Base-by-base conservation (phyloP, 2,113 vertebrate genomes). In the Alethe diademata region DNA sequence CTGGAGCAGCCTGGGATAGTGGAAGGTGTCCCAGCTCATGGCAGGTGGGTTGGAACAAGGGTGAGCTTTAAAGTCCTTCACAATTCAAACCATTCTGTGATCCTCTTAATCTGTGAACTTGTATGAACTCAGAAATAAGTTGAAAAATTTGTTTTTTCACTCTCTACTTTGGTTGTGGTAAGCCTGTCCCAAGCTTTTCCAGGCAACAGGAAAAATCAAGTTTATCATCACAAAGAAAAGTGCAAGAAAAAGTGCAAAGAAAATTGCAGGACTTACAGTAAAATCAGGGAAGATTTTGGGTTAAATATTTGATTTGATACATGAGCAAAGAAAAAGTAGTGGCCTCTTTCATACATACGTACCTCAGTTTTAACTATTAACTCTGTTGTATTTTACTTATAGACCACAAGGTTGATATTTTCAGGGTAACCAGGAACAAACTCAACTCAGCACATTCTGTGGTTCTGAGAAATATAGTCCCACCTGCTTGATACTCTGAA, bases 311-410 rank as follows among this genome's bases (percentile, higher is more conserved):
- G 7, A 26, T 48, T 73, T 54, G 12, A 16, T 11, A 58, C 45
- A 40, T 38, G n/a, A 54, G 9, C 31, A 78, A 70, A 31, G 47
- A 67, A 43, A 47, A 70, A 24, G 19, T 4, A 48, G 24, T 22
- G 31, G 9, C 12, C 6, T 36, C 65, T 72, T 51, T 35, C 20
- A 42, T 19, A 17, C 0, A 4, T 23, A 2, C 3, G 1, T 33
- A 48, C 36, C 26, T n/a, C 70, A 67, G 38, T 51, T 86, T 61
- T 65, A 65, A 25, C 12, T 35, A 28, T 13, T 23, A 60, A 31
- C 26, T 67, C 18, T 58, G 17, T 36, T 82, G 28, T 45, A 17
- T 93, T 93, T 75, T 19, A 13, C 5, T 47, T 38, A 10, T 2
- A 54, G 19, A 38, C 12, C 4, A 11, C 14, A 35, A 26, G 14